These are phyloP conservation scores for Bovichtus variegatus DNA, from an alignment of 2,797 vertebrate species.

Conservation along the genomic window DNA sequence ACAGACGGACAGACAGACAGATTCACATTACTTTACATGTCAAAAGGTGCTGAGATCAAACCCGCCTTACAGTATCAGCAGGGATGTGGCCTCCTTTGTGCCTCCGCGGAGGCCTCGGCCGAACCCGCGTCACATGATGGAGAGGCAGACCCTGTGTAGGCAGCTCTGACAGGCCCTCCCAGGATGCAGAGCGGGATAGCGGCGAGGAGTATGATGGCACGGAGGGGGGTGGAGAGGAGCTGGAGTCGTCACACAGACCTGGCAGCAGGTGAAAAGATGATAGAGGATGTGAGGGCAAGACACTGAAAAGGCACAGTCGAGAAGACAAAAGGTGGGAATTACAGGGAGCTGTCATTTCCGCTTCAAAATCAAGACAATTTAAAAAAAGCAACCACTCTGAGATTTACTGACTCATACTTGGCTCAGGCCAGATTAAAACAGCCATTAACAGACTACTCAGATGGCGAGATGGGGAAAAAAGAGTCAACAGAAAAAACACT, in stretches of 20 bases:
- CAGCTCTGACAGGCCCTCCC: conserved; percentile 88
- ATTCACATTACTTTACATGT: background rate
- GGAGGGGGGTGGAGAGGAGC: conserved; percentile 72
- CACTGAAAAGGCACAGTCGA: conserved; percentile 21
- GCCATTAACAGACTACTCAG: conserved; percentile 50
- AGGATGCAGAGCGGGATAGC: conserved; percentile 81
- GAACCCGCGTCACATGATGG: conserved; percentile 87
- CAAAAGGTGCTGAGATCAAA: background rate
- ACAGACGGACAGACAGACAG: background rate
- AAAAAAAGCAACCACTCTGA: conserved; percentile 36
- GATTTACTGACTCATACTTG: conserved; percentile 32
- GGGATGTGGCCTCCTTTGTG: conserved; percentile 82
- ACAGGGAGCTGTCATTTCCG: conserved; percentile 23
- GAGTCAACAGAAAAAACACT: conserved; percentile 37
- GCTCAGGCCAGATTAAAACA: conserved; percentile 30
- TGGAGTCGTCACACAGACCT: conserved; percentile 80
- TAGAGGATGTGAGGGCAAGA: conserved; percentile 13
- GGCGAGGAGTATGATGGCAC: conserved; percentile 70
- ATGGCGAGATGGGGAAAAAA: conserved; percentile 23
- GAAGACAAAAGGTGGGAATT: conserved; percentile 1
- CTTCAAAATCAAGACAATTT: conserved; percentile 20
- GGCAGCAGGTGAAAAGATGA: conserved; percentile 32
- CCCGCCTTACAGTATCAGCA: conserved; percentile 63
- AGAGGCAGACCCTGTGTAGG: conserved; percentile 91
- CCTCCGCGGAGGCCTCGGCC: conserved; percentile 87